Evolutionary conservation across 2,797 vertebrate species (phyloP).

Genomic region (Streptopelia turtur): DNA sequence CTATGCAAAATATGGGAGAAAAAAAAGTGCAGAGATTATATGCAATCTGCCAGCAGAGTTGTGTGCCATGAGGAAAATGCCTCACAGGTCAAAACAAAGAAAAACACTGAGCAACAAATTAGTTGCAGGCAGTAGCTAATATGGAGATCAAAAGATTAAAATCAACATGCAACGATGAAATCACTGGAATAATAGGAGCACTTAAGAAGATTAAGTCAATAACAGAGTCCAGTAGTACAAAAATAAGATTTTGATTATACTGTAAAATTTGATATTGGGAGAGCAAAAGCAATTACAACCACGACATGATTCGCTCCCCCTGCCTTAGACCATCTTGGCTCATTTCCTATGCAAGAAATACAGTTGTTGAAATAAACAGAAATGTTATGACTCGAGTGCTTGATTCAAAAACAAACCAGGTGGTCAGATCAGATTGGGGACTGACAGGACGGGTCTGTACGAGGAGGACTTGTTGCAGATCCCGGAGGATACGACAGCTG

Average conservation of each 20-base stretch:
- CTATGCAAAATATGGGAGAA: slow-evolving; percentile 73
- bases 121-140: slow-evolving; percentile 83
- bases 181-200: slow-evolving; percentile 78
- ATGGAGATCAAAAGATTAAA: slow-evolving; percentile 85
- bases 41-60: slow-evolving; percentile 82
- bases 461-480: slow-evolving; percentile 62
- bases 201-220: slow-evolving; percentile 79
- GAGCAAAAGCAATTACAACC: slow-evolving; percentile 76
- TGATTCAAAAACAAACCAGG: slow-evolving; percentile 74
- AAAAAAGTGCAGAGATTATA: slow-evolving; percentile 81
- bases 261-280: slow-evolving; percentile 67
- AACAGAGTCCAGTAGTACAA: slow-evolving; percentile 71
- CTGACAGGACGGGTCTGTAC: slow-evolving; percentile 59
- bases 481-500: slow-evolving; percentile 51
- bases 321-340: slow-evolving; percentile 75
- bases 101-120: slow-evolving; percentile 83
- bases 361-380: slow-evolving; percentile 78
- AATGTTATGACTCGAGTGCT: slow-evolving; percentile 74
- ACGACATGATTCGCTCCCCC: slow-evolving; percentile 67
- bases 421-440: slow-evolving; percentile 72
- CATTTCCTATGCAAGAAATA: slow-evolving; percentile 77
- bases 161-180: slow-evolving; percentile 82
- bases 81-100: slow-evolving; percentile 80
- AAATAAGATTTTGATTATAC: slow-evolving; percentile 75
- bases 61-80: slow-evolving; percentile 80